Base-by-base conservation (phyloP, 1,140 invertebrate genomes). In the Camponotus floridanus region DNA sequence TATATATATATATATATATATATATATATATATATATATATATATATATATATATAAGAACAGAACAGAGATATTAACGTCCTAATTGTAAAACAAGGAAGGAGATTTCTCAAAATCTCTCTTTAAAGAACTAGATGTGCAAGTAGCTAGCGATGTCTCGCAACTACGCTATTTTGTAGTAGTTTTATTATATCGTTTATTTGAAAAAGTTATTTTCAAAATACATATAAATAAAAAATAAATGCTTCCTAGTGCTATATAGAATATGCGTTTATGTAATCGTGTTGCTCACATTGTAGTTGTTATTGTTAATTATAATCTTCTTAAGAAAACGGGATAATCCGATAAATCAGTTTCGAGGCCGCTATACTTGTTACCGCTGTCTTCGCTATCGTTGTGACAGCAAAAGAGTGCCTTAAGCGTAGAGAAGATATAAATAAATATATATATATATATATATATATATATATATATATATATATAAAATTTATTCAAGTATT, bases 181-280 rank as follows among this genome's bases (percentile, higher is more conserved):
- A 42, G 57, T 80, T 57, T 86, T 78, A 76, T 76, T 65, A 26
- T 73, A 62, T 85, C 86, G 42, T 91, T 91, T 92, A 92, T 93
- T 91, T 90, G 80, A 89, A 87, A 91, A 89, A 89, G 33, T 91
- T 87, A 36, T 87, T 86, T 89, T 89, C 64, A 92, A 91, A 92
- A 91, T 93, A 92, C 91, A 92, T 89, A 90, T 91, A 92, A 92
- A 92, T 91, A 93, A 92, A 93, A 92, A 91, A 92, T 92, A 92
- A 92, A 91, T 92, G 90, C 84, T 87, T 92, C 86, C 83, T 87
- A 90, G 79, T 92, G 83, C 76, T 84, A 91, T 91, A 76, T 90
- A 88, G 59, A 90, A 91, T 87, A 92, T 91, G 91, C 87, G 74
- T 88, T 81, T 86, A 90, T 88, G 64, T 88, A 83, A 57, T 74